Evolutionary conservation across 2,113 vertebrate genomes (phyloP).

Genomic region (Thalassarche chlororhynchos): DNA sequence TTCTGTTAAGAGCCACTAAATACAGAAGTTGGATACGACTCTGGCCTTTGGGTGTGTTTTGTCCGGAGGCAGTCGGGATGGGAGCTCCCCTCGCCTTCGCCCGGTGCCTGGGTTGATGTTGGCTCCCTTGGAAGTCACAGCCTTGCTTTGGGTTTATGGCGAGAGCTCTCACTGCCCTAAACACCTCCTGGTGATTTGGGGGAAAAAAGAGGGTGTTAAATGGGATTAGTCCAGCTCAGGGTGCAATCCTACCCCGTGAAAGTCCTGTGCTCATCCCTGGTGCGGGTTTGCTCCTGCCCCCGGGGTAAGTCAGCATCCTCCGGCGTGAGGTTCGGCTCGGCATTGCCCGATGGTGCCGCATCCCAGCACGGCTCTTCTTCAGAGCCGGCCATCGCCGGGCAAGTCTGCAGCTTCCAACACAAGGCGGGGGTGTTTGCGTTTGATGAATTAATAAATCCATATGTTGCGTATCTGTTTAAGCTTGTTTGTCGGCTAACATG

Average conservation of each 20-base stretch:
- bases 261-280: not conserved
- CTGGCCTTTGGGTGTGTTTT: conserved; percentile 52
- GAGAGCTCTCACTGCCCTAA: not conserved
- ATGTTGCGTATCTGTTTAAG: not conserved
- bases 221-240: not conserved
- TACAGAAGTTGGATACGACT: conserved; percentile 80
- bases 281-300: not conserved
- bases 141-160: not conserved
- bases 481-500: conserved; percentile 19
- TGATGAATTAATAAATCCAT: conserved; percentile 43
- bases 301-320: not conserved
- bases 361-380: rapidly evolving
- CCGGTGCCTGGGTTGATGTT: rapidly evolving
- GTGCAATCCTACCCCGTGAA: not conserved
- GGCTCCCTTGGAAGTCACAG: not conserved
- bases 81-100: not conserved
- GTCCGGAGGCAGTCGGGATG: not conserved
- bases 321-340: rapidly evolving
- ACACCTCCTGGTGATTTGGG: no score
- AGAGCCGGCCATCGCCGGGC: rapidly evolving
- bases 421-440: not conserved
- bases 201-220: not conserved
- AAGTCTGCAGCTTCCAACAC: not conserved
- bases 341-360: rapidly evolving
- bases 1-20: conserved; percentile 81